Base-by-base conservation (phyloP, 2,797 vertebrate species). In the Coracias cyanogaster region DNA sequence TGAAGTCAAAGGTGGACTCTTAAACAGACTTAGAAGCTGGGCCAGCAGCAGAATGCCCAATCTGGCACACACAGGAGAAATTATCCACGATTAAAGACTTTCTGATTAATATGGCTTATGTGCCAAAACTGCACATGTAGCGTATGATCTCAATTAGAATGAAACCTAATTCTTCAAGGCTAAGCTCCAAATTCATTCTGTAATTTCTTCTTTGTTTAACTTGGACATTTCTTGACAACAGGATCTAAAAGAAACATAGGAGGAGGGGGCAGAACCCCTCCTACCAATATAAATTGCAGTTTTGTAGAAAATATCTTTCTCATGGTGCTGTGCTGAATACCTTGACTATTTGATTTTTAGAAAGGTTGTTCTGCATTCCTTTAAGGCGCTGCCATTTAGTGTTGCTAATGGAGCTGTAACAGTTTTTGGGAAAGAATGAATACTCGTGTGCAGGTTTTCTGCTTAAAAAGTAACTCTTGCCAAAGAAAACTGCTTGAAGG, bases 111-210 rank as follows among this genome's bases (percentile, higher is more conserved):
- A 97, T 96, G 97, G 97, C 93, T 93, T 98, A 98, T 98, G 98
- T 98, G 98, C 98, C 98, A 98, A 98, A 98, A 97, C 96, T 98
- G 97, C 98, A 98, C 98, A 98, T 98, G 98, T 97, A 69, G 97
- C 97, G 98, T 98, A 98, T 99, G 98, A 99, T 98, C 98, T 98
- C 98, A 99, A 99, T 99, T 99, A 99, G 97, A 96, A 92, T 98
- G 98, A 99, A 99, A 99, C 98, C 98, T 95, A 97, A 99, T 98
- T 98, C 98, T 98, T 96, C 97, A 97, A 98, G 98, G 98, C 98
- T 97, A 96, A 90, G 92, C 94, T 98, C 97, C 97, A 98, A 94
- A 97, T 98, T 98, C 98, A 97, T 98, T 97, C 97, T 97, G 98
- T 98, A 98, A 97, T 98, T 98, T 98, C 94, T 98, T 97, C 94